These are phyloP conservation scores for Trogon surrucura DNA, from an alignment of 2,113 vertebrate genomes.

Conservation along the genomic window DNA sequence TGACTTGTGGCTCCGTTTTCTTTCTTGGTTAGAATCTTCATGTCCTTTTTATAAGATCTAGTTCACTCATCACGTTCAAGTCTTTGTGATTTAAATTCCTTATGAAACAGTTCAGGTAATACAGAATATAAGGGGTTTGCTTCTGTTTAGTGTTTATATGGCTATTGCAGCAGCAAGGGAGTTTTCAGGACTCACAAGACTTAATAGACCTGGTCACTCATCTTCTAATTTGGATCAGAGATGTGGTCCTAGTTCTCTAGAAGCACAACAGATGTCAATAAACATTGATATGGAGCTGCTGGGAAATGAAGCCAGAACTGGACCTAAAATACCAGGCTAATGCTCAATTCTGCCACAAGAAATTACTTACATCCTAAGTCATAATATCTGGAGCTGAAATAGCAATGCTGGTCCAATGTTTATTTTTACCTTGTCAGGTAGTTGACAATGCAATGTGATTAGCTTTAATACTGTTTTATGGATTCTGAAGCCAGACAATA, in stretches of 20 bases:
- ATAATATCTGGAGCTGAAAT: background rate
- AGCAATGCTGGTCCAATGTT: background rate
- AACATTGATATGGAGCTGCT: background rate
- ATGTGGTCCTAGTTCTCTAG: background rate
- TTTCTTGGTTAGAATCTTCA: background rate
- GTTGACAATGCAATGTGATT: accelerated
- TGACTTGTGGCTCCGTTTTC: background rate
- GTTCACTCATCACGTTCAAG: background rate
- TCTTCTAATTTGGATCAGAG: background rate
- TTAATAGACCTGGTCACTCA: background rate
- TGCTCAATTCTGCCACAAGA: background rate
- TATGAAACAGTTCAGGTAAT: background rate
- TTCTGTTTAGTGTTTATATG: background rate
- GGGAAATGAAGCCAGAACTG: background rate
- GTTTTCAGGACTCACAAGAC: background rate
- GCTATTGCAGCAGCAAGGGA: background rate
- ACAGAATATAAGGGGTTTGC: background rate
- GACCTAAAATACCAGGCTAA: background rate
- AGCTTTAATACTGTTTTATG: background rate
- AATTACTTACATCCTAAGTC: background rate
- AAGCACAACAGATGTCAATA: background rate
- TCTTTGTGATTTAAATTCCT: background rate
- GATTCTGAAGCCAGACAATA: background rate
- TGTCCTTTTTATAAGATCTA: background rate
- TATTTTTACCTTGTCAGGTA: background rate